Base-by-base conservation (phyloP, 2,113 vertebrate species). In the Daphoenositta chrysoptera region DNA sequence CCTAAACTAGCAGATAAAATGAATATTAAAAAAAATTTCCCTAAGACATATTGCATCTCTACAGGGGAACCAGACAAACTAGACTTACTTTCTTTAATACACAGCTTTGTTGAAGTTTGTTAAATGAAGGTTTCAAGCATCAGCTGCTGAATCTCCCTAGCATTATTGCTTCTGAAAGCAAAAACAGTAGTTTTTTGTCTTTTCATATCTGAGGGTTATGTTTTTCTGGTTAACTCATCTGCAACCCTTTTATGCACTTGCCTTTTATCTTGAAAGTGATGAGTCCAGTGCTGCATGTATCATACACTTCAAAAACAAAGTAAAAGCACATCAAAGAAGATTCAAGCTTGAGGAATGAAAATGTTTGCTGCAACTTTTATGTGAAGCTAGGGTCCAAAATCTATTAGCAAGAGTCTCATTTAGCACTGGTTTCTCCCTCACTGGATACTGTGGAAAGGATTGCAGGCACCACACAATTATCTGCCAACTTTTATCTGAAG, bases 231-330 rank as follows among this genome's bases (percentile, higher is more conserved):
- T 82, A 87, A 78, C 35, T n/a, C 21, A 76, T 81, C 51, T 77
- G 53, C 83, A 92, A 87, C 22, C 47, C 78, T 94, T 95, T 92
- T n/a, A 77, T 68, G 60, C 51, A 50, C 47, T 77, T 0, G 21
- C 39, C 91, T 96, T 96, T 96, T 69, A 96, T 95, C 93, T 95
- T 73, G 20, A 64, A 92, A 92, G 7, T 24, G 18, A 66, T 39
- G 37, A 80, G 33, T 72, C 44, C 61, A 73, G 28, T 45, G 77
- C 84, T 80, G 33, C 70, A 58, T 58, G 17, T 81, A 75, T 44
- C 35, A 89, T 39, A 61, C 7, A 27, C 71, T 94, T 91, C 23
- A 53, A 80, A 94, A 93, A 11, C 54, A 70, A 89, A 89, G 54
- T 11, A 86, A 85, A 90, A 92, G 80, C 56, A 93, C 69, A 91